Base-by-base conservation (phyloP, 2,888 invertebrate genomes). In the Rhamnusium bicolor region DNA sequence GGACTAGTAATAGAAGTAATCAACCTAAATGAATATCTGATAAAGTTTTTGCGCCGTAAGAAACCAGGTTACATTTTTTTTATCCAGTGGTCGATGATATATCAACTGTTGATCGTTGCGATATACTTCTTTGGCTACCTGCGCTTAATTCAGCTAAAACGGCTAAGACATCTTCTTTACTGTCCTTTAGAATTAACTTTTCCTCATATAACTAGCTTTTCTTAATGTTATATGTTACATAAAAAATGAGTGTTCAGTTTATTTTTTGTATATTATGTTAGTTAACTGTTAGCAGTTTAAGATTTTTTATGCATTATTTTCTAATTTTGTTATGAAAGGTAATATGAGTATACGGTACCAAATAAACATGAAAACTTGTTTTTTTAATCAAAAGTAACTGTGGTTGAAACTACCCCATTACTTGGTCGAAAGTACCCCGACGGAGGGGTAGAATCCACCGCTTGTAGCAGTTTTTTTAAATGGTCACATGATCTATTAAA, bases 101-200 rank as follows among this genome's bases (percentile, higher is more conserved):
- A 19, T 14, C 49, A 18, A 49, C 24, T n/a, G 24, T 51, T 49
- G 65, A 65, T 27, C 51, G 51, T 21, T 51, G 21, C 47, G 65
- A 51, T 51, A n/a, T 51, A 2, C 4, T 65, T 46, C 14, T 49
- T 14, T 49, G 53, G 54, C 53, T 66, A 66, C 66, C 66, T 16
- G 53, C 51, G 53, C 66, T 16, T 12, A 66, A 66, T 66, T 66
- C 32, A 19, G 51, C 18, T 29, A 16, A 66, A 51, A 54, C 66
- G 29, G 66, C 66, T 18, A 32, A 32, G 29, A 66, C 51, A 21
- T 66, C 66, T 53, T 54, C 46, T 46, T 47, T 66, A 40, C 18
- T 53, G 16, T 46, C 32, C 51, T 54, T 66, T 53, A 53, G 53
- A 18, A 8, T 27, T 21, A 29, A 53, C 27, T 29, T 53, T 46